Conservation (phyloP, 2,888 invertebrate genomes). For the Nomada lathburiana region DNA sequence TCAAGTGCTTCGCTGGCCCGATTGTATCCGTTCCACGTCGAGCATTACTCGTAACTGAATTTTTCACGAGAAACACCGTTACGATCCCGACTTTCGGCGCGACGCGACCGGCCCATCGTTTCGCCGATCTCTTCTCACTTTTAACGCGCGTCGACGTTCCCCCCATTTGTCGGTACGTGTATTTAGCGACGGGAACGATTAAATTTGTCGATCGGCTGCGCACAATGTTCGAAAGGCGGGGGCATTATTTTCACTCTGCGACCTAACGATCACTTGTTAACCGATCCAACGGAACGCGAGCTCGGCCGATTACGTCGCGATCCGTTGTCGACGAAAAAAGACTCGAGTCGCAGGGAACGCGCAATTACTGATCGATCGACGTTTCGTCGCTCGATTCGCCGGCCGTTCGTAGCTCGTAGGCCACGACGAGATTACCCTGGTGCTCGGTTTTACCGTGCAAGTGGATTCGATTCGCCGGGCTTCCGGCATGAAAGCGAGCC, state of each 20-base stretch:
- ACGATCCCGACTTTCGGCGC: too few relatives aligned
- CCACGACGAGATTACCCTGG: slow-evolving; percentile 60
- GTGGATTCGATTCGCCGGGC: slow-evolving; percentile 68
- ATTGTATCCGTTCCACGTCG: slow-evolving; percentile 43
- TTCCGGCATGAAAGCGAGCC: slow-evolving; percentile 74
- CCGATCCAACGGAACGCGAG: slow-evolving; percentile 59
- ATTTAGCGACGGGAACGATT: slow-evolving; percentile 17
- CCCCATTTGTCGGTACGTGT: too few relatives aligned
- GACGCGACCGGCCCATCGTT: neutral
- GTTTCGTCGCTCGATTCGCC: slow-evolving; percentile 24
- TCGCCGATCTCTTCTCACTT: neutral
- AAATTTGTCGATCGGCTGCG: slow-evolving; percentile 12
- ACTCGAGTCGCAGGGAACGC: slow-evolving; percentile 58
- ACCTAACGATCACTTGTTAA: slow-evolving; percentile 56
- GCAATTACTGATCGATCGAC: slow-evolving; percentile 66
- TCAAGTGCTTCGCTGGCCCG: slow-evolving; percentile 56
- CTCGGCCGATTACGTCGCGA: slow-evolving; percentile 52
- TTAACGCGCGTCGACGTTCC: neutral
- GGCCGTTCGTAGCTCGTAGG: slow-evolving; percentile 16
- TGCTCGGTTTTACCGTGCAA: slow-evolving; percentile 63
- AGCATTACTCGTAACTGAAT: slow-evolving; percentile 30
- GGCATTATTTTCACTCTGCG: neutral
- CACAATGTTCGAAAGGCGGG: slow-evolving; percentile 1
- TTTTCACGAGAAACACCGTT: slow-evolving; percentile 3
- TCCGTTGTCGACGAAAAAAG: slow-evolving; percentile 56